Evolutionary conservation across 1,140 invertebrate genomes (phyloP).

Genomic region (Anastrepha obliqua): DNA sequence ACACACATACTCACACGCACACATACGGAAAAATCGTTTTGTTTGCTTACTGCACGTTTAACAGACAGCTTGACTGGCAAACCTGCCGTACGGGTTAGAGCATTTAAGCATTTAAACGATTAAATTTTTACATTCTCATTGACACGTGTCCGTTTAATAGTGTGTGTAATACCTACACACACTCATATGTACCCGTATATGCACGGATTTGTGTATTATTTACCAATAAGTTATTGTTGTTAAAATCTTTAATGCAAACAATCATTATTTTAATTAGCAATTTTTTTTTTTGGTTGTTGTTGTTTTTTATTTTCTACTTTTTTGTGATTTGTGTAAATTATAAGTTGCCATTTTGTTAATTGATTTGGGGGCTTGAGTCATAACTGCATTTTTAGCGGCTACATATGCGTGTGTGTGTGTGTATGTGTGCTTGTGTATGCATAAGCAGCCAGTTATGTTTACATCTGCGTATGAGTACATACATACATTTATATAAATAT

Average conservation of each 20-base stretch:
- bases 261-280: constrained; percentile 29
- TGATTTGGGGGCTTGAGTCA: constrained; percentile 34
- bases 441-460: too few species aligned
- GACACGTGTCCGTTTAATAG: background rate
- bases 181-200: background rate
- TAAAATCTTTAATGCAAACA: constrained; percentile 45
- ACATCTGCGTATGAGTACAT: background rate
- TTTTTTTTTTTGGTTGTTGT: constrained; percentile 9
- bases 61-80: constrained; percentile 50
- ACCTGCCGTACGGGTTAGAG: background rate
- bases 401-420: background rate
- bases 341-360: constrained; percentile 48
- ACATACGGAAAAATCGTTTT: background rate
- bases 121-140: background rate
- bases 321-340: constrained; percentile 39
- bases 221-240: constrained; percentile 24
- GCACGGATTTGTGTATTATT: background rate
- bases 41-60: background rate
- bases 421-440: background rate
- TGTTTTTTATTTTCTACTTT: background rate
- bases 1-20: background rate
- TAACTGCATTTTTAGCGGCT: constrained; percentile 39
- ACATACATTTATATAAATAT: background rate
- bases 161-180: too few species aligned
- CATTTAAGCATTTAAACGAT: constrained; percentile 6